Conservation (phyloP, 2,888 invertebrate species). For the Sipha maydis region DNA sequence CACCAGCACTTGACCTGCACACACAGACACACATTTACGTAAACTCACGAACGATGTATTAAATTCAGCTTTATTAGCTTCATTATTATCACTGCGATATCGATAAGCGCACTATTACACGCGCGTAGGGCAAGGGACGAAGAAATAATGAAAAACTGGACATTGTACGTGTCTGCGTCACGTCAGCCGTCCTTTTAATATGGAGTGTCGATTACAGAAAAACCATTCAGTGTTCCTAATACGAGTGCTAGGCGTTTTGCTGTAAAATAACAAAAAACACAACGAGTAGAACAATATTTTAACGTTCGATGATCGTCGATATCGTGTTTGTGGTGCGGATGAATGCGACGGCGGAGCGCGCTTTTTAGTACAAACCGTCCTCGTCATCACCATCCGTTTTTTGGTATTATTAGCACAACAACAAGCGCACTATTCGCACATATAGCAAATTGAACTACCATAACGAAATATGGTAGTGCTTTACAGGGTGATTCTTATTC, state of each 20-base stretch:
- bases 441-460: neutral
- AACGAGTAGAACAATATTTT: neutral
- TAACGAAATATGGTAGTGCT: neutral
- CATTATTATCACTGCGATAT: too few species aligned
- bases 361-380: neutral
- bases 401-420: neutral
- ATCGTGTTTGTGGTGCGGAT: neutral
- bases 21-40: conserved; percentile 39
- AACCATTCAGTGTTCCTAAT: too few species aligned
- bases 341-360: neutral
- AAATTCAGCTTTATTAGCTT: too few species aligned
- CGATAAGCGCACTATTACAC: too few species aligned
- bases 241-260: too few species aligned
- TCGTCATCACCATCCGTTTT: neutral
- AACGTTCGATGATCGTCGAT: neutral
- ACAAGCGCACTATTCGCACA: neutral
- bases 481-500: too few species aligned
- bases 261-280: conserved; percentile 20
- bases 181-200: too few species aligned
- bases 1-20: conserved; percentile 89
- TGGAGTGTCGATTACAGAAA: too few species aligned
- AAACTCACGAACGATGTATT: too few species aligned
- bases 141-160: too few species aligned
- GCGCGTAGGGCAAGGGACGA: too few species aligned
- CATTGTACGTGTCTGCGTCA: too few species aligned